These are phyloP conservation scores for Spondyliosoma cantharus DNA, from an alignment of 2,797 vertebrate species.

Conservation along the genomic window DNA sequence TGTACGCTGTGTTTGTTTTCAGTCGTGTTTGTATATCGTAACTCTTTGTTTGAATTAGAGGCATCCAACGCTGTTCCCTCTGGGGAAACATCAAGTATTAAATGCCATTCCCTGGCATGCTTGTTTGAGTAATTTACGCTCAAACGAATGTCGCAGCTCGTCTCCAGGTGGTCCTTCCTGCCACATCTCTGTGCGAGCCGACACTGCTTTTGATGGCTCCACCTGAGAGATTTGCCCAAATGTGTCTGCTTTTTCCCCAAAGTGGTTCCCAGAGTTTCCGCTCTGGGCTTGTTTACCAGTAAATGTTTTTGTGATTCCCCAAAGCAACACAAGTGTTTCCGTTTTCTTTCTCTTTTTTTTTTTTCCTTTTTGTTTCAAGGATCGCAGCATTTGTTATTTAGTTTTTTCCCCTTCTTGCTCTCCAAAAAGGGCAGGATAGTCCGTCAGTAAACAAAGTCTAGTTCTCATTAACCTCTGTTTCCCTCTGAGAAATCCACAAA, in stretches of 20 bases:
- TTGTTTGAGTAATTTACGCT: conserved; percentile 84
- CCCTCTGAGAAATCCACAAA: conserved; percentile 78
- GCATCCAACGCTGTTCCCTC: conserved; percentile 67
- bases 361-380: conserved; percentile 44
- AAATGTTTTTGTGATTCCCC: conserved; percentile 81
- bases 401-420: conserved; percentile 6
- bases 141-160: conserved; percentile 77
- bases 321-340: conserved; percentile 63
- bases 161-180: conserved; percentile 84
- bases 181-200: conserved; percentile 71
- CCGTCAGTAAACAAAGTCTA: conserved; percentile 77
- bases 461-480: conserved; percentile 79
- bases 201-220: conserved; percentile 82
- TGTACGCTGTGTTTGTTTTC: conserved; percentile 74
- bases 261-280: conserved; percentile 73
- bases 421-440: conserved; percentile 57
- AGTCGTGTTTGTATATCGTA: conserved; percentile 67
- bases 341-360: conserved; percentile 19
- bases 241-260: conserved; percentile 74
- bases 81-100: conserved; percentile 78
- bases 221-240: conserved; percentile 86
- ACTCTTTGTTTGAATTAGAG: conserved; percentile 72
- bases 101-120: conserved; percentile 79
- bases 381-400: conserved; percentile 57
- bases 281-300: conserved; percentile 83